Conservation (phyloP, 2,888 invertebrate genomes). For the Busseola fusca region DNA sequence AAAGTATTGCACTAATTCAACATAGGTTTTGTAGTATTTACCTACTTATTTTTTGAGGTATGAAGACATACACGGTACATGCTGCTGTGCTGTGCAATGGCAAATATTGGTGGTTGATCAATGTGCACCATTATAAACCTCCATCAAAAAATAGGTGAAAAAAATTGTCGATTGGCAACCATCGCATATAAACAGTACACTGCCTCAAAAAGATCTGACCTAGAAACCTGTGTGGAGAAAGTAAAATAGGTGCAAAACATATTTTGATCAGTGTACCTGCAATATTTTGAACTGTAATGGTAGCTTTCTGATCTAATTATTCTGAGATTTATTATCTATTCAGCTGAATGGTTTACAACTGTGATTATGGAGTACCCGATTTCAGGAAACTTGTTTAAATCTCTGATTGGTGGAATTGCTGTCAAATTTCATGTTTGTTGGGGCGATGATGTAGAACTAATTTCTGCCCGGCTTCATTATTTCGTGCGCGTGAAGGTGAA, state of each 20-base stretch:
- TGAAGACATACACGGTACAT: neutral
- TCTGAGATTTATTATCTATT: constrained; percentile 40
- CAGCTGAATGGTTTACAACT: constrained; percentile 42
- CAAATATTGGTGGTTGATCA: neutral
- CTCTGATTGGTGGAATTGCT: constrained; percentile 14
- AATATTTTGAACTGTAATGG: constrained; percentile 41
- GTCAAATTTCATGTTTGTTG: constrained; percentile 6
- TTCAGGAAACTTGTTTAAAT: neutral
- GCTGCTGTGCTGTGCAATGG: neutral
- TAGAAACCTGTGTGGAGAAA: too few relatives aligned
- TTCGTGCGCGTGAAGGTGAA: neutral
- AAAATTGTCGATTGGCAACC: neutral
- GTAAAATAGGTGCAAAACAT: constrained; percentile 15
- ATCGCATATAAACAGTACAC: neutral
- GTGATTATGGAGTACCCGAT: constrained; percentile 11
- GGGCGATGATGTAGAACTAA: neutral
- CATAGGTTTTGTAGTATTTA: neutral
- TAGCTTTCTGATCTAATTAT: constrained; percentile 48
- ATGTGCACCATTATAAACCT: neutral
- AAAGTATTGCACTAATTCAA: constrained; percentile 4
- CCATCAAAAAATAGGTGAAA: neutral
- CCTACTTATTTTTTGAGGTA: neutral
- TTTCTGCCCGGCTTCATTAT: neutral
- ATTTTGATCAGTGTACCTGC: constrained; percentile 27
- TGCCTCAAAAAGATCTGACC: neutral